Evolutionary conservation across 2,113 vertebrate species (phyloP).

Genomic region (Genyomyrus donnyi): DNA sequence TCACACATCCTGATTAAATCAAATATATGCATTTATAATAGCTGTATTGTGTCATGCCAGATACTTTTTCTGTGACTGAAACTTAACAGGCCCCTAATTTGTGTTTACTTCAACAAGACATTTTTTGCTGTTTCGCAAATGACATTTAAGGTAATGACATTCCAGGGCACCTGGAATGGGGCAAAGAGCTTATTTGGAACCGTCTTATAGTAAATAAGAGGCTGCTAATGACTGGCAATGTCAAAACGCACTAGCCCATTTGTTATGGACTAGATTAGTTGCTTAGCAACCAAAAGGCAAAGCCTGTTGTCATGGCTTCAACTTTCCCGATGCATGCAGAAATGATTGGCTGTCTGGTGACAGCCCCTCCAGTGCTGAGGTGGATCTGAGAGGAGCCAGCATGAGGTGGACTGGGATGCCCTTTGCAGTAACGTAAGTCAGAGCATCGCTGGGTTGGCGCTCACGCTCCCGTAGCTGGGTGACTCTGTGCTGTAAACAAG

Average conservation of each 20-base stretch:
- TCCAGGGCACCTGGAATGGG: neutral
- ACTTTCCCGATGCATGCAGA: slow-evolving; percentile 36
- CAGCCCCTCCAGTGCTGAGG: slow-evolving; percentile 13
- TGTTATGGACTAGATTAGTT: slow-evolving; percentile 49
- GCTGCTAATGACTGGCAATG: slow-evolving; percentile 44
- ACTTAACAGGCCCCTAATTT: neutral
- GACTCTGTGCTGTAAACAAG: neutral
- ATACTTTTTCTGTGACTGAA: neutral
- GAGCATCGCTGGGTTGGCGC: neutral
- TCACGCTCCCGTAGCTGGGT: neutral
- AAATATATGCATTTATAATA: neutral
- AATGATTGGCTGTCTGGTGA: slow-evolving; percentile 34
- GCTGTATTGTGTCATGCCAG: neutral
- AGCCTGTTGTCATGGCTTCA: slow-evolving; percentile 50
- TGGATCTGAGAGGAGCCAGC: slow-evolving; percentile 1
- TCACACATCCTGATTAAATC: neutral
- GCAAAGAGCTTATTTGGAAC: slow-evolving; percentile 21
- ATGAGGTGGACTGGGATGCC: neutral
- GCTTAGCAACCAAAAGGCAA: slow-evolving; percentile 53
- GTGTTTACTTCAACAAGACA: neutral
- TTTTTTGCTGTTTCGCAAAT: neutral
- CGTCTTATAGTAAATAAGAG: slow-evolving; percentile 30
- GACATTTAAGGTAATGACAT: slow-evolving; percentile 11
- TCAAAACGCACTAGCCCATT: slow-evolving; percentile 36
- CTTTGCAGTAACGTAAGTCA: neutral